These are phyloP conservation scores for Deilephila elpenor DNA, from an alignment of 2,888 invertebrate genomes.

Conservation along the genomic window DNA sequence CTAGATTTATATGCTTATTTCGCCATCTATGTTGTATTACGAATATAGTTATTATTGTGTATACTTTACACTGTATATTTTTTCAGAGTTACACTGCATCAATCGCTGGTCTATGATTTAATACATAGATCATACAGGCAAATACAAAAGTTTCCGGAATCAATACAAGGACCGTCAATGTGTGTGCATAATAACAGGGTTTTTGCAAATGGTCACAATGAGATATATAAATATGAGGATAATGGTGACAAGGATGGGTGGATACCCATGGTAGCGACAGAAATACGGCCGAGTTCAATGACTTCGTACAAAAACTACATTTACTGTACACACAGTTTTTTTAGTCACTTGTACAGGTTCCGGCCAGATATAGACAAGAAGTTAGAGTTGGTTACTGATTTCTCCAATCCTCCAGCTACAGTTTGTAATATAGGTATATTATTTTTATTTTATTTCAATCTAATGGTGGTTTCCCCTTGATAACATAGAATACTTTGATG, in stretches of 20 bases:
- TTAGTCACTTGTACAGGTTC: conserved; percentile 65
- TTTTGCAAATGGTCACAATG: conserved; percentile 64
- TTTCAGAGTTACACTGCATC: conserved; percentile 69
- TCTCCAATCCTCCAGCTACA: conserved; percentile 60
- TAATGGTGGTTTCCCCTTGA: too few relatives aligned
- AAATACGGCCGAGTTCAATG: conserved; percentile 61
- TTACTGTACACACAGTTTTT: conserved; percentile 70
- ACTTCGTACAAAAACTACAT: conserved; percentile 65
- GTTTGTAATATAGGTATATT: conserved; percentile 67
- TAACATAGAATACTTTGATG: too few relatives aligned
- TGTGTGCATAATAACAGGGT: conserved; percentile 62
- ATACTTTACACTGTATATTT: conserved; percentile 23
- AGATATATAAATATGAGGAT: conserved; percentile 66
- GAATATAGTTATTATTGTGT: neutral
- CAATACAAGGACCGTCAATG: conserved; percentile 69
- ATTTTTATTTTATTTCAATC: too few relatives aligned
- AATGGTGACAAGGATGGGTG: conserved; percentile 54
- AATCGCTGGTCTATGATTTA: conserved; percentile 65
- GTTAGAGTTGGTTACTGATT: conserved; percentile 56
- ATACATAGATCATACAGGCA: conserved; percentile 59
- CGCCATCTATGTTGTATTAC: neutral
- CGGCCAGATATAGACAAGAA: conserved; percentile 55
- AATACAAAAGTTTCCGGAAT: conserved; percentile 66
- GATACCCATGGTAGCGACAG: conserved; percentile 52
- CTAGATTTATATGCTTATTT: too few relatives aligned